Evolutionary conservation across 2,797 vertebrate genomes (phyloP), one percentile per base, ranked within the genome.

Genomic region (Antrozous pallidus): DNA sequence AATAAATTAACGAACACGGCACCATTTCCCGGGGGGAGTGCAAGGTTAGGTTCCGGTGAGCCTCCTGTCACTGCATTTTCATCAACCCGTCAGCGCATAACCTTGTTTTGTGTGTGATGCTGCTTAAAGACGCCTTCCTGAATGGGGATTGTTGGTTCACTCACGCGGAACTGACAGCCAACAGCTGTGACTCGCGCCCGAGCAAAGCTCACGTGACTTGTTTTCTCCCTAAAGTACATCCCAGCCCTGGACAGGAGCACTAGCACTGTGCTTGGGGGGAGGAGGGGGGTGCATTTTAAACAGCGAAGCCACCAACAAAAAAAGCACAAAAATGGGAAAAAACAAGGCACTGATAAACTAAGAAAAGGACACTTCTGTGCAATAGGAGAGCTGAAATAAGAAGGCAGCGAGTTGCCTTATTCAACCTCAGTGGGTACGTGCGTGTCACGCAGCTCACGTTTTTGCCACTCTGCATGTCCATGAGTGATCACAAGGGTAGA

Each of bases 361-460:
- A 0, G 13, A 18, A 58, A 33, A 81, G 56, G 56, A 71, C 6
- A 9, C 61, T 36, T 71, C 2, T 38, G 17, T 22, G 0, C 2
- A n/a, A 51, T 1, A 0, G 3, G 10, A 78, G 70, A 58, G 24
- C 28, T n/a, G 38, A 26, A 28, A n/a, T 45, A 3, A 65, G 56
- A 80, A 28, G 36, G 17, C 36, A 26, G 24, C 24, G 8, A 0
- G 0, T 38, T 26, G 3, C 24, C 78, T 8, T 26, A 31, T 22
- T 24, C 36, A 2, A 0, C 54, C 17, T 47, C 56, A n/a, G 20
- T 40, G 56, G 80, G 31, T 18, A 36, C 0, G 0, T 22, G 7
- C 1, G 8, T 4, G 1, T n/a, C 6, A 13, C 1, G 36, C 12
- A 2, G 0, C 33, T 16, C 17, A 20, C 0, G 14, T 17, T n/a